Percentiles rank a stretch among this genome's conserved stretches.
Evolutionary conservation across 2,797 vertebrate genomes (phyloP).

Genomic region (Lithobates pipiens): DNA sequence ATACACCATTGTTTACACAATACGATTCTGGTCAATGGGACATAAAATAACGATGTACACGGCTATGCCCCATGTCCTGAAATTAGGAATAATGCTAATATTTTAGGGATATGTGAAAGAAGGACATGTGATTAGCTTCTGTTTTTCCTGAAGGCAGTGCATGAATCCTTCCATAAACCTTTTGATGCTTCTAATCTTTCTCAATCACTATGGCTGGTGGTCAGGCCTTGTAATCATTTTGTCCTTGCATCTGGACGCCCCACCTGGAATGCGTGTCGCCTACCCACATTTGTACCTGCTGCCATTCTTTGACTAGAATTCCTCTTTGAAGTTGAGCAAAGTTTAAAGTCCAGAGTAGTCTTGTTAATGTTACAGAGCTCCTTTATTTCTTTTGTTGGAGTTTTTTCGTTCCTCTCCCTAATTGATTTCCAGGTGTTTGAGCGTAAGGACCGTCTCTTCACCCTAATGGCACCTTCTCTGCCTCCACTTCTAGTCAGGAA

Average conservation of each 20-base stretch:
- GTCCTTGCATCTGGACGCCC: neutral
- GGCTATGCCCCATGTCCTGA: too few relatives aligned
- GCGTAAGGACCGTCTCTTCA: neutral
- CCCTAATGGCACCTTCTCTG: neutral
- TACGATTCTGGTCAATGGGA: too few relatives aligned
- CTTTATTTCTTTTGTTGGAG: neutral
- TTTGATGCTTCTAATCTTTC: too few relatives aligned
- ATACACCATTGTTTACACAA: too few relatives aligned
- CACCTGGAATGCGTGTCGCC: neutral
- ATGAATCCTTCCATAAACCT: too few relatives aligned
- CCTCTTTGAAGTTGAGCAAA: slow-evolving; percentile 35
- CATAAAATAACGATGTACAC: too few relatives aligned
- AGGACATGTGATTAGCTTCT: too few relatives aligned
- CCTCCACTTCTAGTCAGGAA: slow-evolving; percentile 25
- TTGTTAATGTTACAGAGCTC: neutral
- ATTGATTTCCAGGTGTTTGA: slow-evolving; percentile 50
- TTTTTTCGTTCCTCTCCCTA: slow-evolving; percentile 22
- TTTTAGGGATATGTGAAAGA: too few relatives aligned
- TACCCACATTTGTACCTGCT: slow-evolving; percentile 21
- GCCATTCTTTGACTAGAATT: slow-evolving; percentile 9
- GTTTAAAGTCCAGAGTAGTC: neutral
- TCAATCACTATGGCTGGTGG: neutral
- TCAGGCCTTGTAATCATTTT: neutral
- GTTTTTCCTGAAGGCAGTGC: too few relatives aligned
- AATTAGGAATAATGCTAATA: too few relatives aligned